Percentiles rank a stretch among this genome's conserved stretches.
Evolutionary conservation across 2,888 invertebrate genomes (phyloP).

Genomic region (Pycnomerus fuliginosus): DNA sequence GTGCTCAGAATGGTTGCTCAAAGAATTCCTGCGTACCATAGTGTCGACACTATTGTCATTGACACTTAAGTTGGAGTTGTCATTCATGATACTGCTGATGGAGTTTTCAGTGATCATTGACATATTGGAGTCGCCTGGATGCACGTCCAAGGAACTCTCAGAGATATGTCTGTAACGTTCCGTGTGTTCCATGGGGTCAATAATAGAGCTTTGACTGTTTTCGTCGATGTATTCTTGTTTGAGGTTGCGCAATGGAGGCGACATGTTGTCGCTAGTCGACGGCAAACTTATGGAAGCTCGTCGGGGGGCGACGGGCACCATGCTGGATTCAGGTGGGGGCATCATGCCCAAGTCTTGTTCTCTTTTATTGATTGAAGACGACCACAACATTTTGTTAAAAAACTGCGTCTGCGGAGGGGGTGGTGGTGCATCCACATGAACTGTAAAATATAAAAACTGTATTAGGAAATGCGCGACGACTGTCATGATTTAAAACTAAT

Average conservation of each 20-base stretch:
- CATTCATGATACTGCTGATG: conserved; percentile 43
- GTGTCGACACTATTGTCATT: conserved; percentile 46
- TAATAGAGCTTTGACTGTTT: conserved; percentile 65
- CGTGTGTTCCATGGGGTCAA: conserved; percentile 44
- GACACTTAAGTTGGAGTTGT: conserved; percentile 47
- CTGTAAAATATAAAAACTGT: conserved; percentile 49
- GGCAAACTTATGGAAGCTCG: conserved; percentile 60
- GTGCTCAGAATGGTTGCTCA: conserved; percentile 34
- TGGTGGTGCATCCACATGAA: conserved; percentile 40
- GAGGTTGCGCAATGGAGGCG: conserved; percentile 56
- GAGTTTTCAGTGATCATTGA: conserved; percentile 56
- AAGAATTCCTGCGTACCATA: conserved; percentile 38
- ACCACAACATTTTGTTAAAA: conserved; percentile 44
- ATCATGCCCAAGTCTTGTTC: conserved; percentile 64
- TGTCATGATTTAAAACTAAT: conserved; percentile 35
- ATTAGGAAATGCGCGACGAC: conserved; percentile 41
- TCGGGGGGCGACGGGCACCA: conserved; percentile 60
- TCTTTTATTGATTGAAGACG: conserved; percentile 52
- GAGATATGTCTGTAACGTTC: conserved; percentile 49
- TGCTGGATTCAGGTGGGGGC: conserved; percentile 66
- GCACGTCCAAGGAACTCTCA: conserved; percentile 53
- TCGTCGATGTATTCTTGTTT: conserved; percentile 74
- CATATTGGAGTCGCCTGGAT: conserved; percentile 50
- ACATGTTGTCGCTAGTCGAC: conserved; percentile 60
- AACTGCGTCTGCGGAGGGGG: conserved; percentile 31